Conservation (phyloP, 2,797 vertebrate genomes). For the Menidia menidia region DNA sequence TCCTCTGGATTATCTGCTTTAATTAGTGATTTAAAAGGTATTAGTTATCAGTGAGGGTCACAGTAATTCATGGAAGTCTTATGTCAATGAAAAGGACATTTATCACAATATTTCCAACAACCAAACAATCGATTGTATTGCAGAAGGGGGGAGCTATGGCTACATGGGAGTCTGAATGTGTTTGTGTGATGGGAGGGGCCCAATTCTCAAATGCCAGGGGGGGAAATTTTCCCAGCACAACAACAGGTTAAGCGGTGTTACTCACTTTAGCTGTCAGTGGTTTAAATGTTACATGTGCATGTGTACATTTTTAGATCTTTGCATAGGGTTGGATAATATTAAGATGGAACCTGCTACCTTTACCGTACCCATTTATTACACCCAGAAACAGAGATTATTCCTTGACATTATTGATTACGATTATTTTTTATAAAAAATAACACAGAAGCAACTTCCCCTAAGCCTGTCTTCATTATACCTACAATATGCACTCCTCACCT, state of each 20-base stretch:
- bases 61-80: constrained; percentile 16
- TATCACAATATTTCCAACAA: neutral
- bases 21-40: constrained; percentile 55
- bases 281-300: neutral
- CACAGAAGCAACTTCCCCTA: neutral
- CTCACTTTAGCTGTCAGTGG: neutral
- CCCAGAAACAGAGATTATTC: neutral
- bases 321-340: neutral
- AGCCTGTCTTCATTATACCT: constrained; percentile 30
- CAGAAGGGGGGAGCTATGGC: neutral
- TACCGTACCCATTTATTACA: too few relatives aligned
- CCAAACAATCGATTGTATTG: neutral
- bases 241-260: neutral
- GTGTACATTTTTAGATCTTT: constrained; percentile 33
- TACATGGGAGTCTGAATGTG: neutral
- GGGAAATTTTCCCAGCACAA: neutral
- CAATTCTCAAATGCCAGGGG: neutral
- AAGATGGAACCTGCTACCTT: constrained; percentile 4
- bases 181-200: too few relatives aligned
- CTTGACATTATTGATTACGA: constrained; percentile 3
- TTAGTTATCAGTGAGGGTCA: constrained; percentile 31
- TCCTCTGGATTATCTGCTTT: constrained; percentile 55
- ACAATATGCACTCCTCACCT: constrained; percentile 48
- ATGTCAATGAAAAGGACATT: constrained; percentile 6
- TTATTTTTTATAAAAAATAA: constrained; percentile 2